A percentile compares a stretch with the other conserved stretches of the same genome.
These are phyloP conservation scores for Dexiosoma caninum DNA, from an alignment of 2,888 invertebrate species.

Conservation along the genomic window DNA sequence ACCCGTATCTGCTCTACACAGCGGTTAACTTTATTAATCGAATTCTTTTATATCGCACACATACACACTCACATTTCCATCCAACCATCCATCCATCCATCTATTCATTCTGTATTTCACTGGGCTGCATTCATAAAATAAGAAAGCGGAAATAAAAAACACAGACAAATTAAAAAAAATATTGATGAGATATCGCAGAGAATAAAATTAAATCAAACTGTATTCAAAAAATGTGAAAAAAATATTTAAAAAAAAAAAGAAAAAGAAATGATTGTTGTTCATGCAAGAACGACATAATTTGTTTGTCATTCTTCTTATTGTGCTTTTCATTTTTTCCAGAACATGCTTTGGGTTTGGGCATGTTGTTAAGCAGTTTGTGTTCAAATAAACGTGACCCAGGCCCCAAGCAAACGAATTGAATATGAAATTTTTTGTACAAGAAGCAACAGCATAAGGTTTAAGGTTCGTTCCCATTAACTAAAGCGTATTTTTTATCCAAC, in stretches of 20 bases:
- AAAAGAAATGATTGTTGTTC: background rate
- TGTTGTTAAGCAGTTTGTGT: background rate
- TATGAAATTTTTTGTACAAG: background rate
- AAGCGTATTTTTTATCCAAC: background rate
- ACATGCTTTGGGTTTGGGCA: background rate
- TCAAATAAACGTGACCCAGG: slow-evolving; percentile 5
- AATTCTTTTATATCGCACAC: slow-evolving; percentile 31
- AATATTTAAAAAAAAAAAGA: too few relatives aligned
- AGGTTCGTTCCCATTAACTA: background rate
- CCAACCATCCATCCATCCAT: background rate
- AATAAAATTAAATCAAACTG: slow-evolving; percentile 26
- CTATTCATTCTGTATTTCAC: background rate
- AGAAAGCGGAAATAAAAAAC: slow-evolving; percentile 13
- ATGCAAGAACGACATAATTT: slow-evolving; percentile 29
- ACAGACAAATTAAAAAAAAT: slow-evolving; percentile 46
- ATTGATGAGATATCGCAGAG: slow-evolving; percentile 50
- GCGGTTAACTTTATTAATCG: slow-evolving; percentile 57
- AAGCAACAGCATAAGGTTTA: background rate
- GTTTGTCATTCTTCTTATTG: background rate
- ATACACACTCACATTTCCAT: too few relatives aligned
- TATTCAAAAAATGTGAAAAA: background rate
- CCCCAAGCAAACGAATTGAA: background rate
- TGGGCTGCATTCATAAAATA: background rate
- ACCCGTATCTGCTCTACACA: slow-evolving; percentile 42
- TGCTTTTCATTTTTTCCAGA: background rate